Percentiles rank a stretch among this genome's conserved stretches.
Evolutionary conservation across 53 echinoderm and acorn worm species (phyloP).

Genomic region (Echinarachnius parma): DNA sequence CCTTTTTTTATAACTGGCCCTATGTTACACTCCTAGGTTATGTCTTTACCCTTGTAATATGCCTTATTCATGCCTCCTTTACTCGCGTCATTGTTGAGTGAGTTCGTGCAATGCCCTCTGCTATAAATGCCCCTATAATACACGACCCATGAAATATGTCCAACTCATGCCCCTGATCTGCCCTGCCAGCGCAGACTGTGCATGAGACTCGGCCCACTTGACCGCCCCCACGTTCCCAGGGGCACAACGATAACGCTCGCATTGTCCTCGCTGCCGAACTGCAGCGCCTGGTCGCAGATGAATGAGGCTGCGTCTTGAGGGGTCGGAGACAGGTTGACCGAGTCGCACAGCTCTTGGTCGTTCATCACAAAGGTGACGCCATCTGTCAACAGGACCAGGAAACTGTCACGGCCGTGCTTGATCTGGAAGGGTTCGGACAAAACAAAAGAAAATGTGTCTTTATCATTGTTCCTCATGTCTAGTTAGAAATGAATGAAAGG

Average conservation of each 20-base stretch:
- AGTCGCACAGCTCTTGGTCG: slow-evolving; percentile 87
- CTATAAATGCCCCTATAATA: too few relatives aligned
- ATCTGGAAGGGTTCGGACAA: slow-evolving; percentile 41
- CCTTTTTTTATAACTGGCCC: too few relatives aligned
- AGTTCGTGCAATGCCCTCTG: too few relatives aligned
- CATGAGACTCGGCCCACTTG: slow-evolving; percentile 47
- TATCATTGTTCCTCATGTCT: too few relatives aligned
- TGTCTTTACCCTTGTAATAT: too few relatives aligned
- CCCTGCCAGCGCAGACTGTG: slow-evolving; percentile 76
- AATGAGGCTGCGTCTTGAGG: slow-evolving; percentile 69
- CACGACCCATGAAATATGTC: too few relatives aligned
- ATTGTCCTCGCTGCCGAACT: slow-evolving; percentile 98
- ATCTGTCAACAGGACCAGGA: slow-evolving; percentile 77
- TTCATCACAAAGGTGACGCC: slow-evolving; percentile 94
- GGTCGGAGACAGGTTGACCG: slow-evolving; percentile 67
- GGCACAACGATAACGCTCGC: slow-evolving; percentile 79
- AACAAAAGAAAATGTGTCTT: not conserved
- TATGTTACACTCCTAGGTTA: too few relatives aligned
- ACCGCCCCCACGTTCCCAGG: slow-evolving; percentile 82
- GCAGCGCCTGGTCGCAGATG: slow-evolving; percentile 87
- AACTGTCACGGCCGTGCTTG: slow-evolving; percentile 82
- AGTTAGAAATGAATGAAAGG: too few relatives aligned
- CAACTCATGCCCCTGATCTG: slow-evolving; percentile 21
- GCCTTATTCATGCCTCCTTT: too few relatives aligned
- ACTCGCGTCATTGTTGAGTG: too few relatives aligned